A percentile compares a stretch with the other conserved stretches of the same genome.
These are phyloP conservation scores for Lathronympha strigana DNA, from an alignment of 2,888 invertebrate genomes.

Conservation along the genomic window DNA sequence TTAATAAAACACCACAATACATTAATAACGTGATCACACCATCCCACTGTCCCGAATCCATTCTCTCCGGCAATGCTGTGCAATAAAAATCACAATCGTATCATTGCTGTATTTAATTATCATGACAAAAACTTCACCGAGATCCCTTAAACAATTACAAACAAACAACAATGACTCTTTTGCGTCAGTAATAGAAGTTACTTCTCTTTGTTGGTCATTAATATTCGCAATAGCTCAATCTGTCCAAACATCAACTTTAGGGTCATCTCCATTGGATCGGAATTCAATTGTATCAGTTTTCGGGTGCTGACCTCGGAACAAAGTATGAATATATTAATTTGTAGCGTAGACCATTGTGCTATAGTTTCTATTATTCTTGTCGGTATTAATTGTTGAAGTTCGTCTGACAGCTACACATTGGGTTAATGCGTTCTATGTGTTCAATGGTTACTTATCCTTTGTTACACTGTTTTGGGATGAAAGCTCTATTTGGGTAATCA, in stretches of 20 bases:
- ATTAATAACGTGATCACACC: constrained; percentile 50
- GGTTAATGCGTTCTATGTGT: constrained; percentile 72
- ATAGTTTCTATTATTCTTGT: constrained; percentile 78
- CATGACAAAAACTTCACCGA: constrained; percentile 59
- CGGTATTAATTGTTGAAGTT: constrained; percentile 77
- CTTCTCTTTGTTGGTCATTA: constrained; percentile 27
- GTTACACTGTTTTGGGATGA: constrained; percentile 70
- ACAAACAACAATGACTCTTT: constrained; percentile 46
- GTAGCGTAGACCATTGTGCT: constrained; percentile 70
- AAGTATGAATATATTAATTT: constrained; percentile 79
- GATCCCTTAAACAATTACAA: constrained; percentile 40
- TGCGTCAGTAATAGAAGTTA: constrained; percentile 41
- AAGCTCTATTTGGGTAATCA: constrained; percentile 51
- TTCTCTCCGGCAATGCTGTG: constrained; percentile 60
- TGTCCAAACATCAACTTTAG: constrained; percentile 4
- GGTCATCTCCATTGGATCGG: constrained; percentile 44
- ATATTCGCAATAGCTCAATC: constrained; percentile 26
- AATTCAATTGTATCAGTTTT: constrained; percentile 52
- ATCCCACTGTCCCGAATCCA: constrained; percentile 66
- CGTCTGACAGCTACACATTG: constrained; percentile 70
- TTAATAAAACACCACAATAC: constrained; percentile 49
- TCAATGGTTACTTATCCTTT: constrained; percentile 72
- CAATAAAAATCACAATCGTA: constrained; percentile 64
- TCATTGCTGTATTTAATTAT: constrained; percentile 59
- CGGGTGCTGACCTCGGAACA: constrained; percentile 66